Percentiles rank a stretch among this genome's conserved stretches.
phyloP scores from a whole-genome alignment of 2,888 invertebrate species.

The Kryphioiulus occultus region DNA sequence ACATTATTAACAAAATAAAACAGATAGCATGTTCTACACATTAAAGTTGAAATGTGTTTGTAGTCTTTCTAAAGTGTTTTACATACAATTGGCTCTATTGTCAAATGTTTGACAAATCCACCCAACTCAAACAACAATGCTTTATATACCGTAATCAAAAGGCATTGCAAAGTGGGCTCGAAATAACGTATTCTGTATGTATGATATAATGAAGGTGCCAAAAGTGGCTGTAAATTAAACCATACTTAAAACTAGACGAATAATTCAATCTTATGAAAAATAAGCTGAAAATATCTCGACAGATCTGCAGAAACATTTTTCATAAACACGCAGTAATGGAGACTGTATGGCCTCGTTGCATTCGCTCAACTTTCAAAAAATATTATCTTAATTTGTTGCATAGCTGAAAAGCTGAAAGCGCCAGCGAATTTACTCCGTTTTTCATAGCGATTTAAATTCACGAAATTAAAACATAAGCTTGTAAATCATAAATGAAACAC shows the following conservation, averaged over 20 bases:
- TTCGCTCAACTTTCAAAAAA: neutral
- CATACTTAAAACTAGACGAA: neutral
- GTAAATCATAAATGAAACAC: neutral
- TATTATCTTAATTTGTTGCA: neutral
- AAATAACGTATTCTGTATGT: neutral
- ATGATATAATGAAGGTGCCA: neutral
- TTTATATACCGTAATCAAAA: neutral
- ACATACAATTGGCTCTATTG: no score
- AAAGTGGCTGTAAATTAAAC: neutral
- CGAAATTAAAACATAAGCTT: neutral
- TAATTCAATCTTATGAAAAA: constrained; percentile 23
- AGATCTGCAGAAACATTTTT: constrained; percentile 1
- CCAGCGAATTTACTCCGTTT: neutral
- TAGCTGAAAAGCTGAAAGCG: neutral
- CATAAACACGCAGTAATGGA: neutral
- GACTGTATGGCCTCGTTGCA: neutral
- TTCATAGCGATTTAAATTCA: neutral
- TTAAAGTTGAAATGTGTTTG: no score
- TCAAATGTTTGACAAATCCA: no score
- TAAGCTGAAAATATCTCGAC: constrained; percentile 13
- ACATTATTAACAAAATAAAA: no score
- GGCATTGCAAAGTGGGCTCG: neutral
- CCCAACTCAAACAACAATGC: no score
- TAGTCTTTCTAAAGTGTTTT: no score
- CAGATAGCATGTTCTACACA: no score